A percentile compares a stretch with the other conserved stretches of the same genome.
phyloP scores from a whole-genome alignment of 2,113 vertebrate genomes.

The Protomyctophum bolini region DNA sequence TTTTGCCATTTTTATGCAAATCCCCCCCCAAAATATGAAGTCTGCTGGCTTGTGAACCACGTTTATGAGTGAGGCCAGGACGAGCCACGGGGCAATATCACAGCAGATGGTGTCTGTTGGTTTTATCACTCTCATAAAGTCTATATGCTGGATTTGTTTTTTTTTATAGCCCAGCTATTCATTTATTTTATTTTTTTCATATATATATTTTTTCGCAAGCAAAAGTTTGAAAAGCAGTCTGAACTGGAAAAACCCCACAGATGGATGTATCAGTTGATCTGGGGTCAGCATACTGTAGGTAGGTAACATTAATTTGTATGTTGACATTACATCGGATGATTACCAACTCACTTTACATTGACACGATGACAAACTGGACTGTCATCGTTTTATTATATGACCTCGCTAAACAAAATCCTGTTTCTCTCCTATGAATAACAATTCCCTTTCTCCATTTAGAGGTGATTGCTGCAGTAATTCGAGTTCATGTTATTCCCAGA shows the following conservation, averaged over 20 bases:
- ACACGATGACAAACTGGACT: neutral
- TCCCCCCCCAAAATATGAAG: neutral
- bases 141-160: too few species aligned
- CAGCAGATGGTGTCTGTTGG: neutral
- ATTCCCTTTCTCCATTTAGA: neutral
- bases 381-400: neutral
- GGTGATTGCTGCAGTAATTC: neutral
- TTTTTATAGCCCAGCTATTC: too few species aligned
- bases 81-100: constrained; percentile 3
- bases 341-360: neutral
- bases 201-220: too few species aligned
- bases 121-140: too few species aligned
- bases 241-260: too few species aligned
- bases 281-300: neutral
- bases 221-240: neutral
- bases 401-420: neutral
- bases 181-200: neutral
- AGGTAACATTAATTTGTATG: too few species aligned
- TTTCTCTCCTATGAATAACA: too few species aligned
- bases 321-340: neutral
- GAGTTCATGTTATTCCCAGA: neutral
- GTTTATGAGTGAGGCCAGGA: constrained; percentile 2
- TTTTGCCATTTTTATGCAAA: neutral
- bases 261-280: too few species aligned
- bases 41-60: neutral